Evolutionary conservation across 2,797 vertebrate species (phyloP).

Genomic region (Paedocypris micromegethes): DNA sequence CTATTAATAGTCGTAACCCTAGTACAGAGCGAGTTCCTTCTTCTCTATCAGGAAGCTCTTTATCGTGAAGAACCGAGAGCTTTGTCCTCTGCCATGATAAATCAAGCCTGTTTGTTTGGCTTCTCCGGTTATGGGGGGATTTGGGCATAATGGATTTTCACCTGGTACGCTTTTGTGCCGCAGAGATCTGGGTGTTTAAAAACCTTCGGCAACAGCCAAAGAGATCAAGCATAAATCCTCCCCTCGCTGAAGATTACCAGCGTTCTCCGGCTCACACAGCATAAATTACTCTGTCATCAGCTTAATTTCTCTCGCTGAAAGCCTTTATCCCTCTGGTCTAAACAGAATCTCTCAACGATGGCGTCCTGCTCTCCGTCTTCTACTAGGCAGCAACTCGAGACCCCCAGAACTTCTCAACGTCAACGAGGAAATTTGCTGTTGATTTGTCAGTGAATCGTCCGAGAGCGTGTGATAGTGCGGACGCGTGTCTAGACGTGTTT

Average conservation of each 20-base stretch:
- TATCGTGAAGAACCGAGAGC: neutral
- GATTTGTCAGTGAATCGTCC: slow-evolving; percentile 37
- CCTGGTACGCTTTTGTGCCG: slow-evolving; percentile 12
- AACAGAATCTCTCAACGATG: slow-evolving; percentile 5
- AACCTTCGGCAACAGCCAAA: neutral
- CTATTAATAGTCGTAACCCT: no score
- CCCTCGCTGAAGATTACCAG: neutral
- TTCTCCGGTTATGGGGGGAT: neutral
- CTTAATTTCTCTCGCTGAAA: slow-evolving; percentile 23
- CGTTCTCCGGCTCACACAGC: neutral
- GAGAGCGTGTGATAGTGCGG: slow-evolving; percentile 16
- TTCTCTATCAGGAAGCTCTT: no score
- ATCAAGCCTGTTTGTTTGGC: slow-evolving; percentile 41
- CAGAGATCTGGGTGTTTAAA: neutral
- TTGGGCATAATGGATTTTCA: slow-evolving; percentile 10
- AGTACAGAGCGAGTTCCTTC: no score
- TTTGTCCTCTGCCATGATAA: slow-evolving; percentile 32
- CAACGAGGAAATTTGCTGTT: slow-evolving; percentile 40
- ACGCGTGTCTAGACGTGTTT: slow-evolving; percentile 31
- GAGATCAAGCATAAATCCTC: slow-evolving; percentile 21
- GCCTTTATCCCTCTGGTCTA: slow-evolving; percentile 25
- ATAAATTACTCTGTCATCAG: slow-evolving; percentile 31
- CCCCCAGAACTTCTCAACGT: slow-evolving; percentile 11
- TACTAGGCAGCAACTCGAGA: slow-evolving; percentile 14
- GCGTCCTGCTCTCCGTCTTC: neutral